Conservation (phyloP, 2,797 vertebrate genomes). For the Syngnathus rostellatus region DNA sequence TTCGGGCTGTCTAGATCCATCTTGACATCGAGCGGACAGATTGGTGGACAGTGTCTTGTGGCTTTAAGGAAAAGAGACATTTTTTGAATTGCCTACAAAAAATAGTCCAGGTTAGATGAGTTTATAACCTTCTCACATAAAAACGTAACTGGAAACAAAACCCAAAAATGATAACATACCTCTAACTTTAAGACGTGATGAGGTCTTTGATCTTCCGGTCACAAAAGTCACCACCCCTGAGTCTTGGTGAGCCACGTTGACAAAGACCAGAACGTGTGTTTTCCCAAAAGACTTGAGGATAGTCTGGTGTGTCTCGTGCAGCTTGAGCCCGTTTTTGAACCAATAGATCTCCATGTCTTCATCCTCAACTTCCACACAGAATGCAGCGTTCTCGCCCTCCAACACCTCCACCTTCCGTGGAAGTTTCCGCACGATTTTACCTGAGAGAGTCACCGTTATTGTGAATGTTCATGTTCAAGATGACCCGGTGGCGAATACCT, state of each 20-base stretch:
- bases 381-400: slow-evolving; percentile 89
- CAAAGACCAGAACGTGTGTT: slow-evolving; percentile 88
- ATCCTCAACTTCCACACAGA: slow-evolving; percentile 84
- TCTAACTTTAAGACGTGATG: slow-evolving; percentile 87
- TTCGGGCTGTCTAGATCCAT: slow-evolving; percentile 78
- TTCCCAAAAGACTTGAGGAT: slow-evolving; percentile 87
- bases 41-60: slow-evolving; percentile 75
- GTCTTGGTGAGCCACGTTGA: slow-evolving; percentile 81
- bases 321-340: slow-evolving; percentile 79
- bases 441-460: slow-evolving; percentile 46
- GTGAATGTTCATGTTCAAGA: not conserved
- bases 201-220: slow-evolving; percentile 77
- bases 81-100: too few species aligned
- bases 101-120: too few species aligned
- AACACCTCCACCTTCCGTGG: slow-evolving; percentile 87
- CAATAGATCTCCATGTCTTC: slow-evolving; percentile 76
- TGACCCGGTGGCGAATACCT: slow-evolving; percentile 54
- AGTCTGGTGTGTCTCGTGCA: slow-evolving; percentile 69
- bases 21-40: slow-evolving; percentile 69
- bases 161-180: slow-evolving; percentile 53
- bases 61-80: slow-evolving; percentile 54
- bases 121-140: too few species aligned
- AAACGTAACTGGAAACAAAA: not conserved
- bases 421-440: slow-evolving; percentile 80
- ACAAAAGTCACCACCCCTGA: slow-evolving; percentile 83